phyloP scores from a whole-genome alignment of 2,797 vertebrate species.

The Aulostomus chinensis region DNA sequence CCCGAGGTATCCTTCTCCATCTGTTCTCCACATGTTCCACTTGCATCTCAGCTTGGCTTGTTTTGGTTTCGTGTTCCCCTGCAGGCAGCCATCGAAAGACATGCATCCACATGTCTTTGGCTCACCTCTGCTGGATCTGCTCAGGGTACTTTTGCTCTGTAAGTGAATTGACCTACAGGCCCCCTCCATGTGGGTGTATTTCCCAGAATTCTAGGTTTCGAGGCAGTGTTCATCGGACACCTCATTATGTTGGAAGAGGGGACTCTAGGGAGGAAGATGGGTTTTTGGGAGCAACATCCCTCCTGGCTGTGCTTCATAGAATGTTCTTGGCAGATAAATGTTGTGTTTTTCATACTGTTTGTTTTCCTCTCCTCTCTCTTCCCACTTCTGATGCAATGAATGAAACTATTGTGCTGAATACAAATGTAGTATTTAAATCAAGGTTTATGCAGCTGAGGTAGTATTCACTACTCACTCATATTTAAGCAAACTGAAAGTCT shows the following conservation, averaged over 20 bases:
- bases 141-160: constrained; percentile 49
- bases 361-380: constrained; percentile 38
- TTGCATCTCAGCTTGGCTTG: constrained; percentile 57
- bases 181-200: constrained; percentile 52
- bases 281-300: constrained; percentile 61
- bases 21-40: constrained; percentile 55
- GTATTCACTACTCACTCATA: constrained; percentile 12
- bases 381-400: constrained; percentile 51
- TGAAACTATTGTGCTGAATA: constrained; percentile 36
- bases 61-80: constrained; percentile 51
- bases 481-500: constrained; percentile 27
- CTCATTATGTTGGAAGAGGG: constrained; percentile 66
- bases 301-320: constrained; percentile 61
- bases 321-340: constrained; percentile 58
- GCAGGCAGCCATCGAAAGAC: constrained; percentile 69
- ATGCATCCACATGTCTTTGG: constrained; percentile 49
- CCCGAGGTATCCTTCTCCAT: constrained; percentile 51
- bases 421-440: constrained; percentile 43
- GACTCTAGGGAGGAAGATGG: constrained; percentile 47
- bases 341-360: constrained; percentile 46
- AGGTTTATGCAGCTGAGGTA: constrained; percentile 35
- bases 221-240: constrained; percentile 41
- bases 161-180: constrained; percentile 69
- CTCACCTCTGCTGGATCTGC: constrained; percentile 58
- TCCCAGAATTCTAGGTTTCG: constrained; percentile 55